Base-by-base conservation (phyloP, 2,113 vertebrate species). In the Excalfactoria chinensis region DNA sequence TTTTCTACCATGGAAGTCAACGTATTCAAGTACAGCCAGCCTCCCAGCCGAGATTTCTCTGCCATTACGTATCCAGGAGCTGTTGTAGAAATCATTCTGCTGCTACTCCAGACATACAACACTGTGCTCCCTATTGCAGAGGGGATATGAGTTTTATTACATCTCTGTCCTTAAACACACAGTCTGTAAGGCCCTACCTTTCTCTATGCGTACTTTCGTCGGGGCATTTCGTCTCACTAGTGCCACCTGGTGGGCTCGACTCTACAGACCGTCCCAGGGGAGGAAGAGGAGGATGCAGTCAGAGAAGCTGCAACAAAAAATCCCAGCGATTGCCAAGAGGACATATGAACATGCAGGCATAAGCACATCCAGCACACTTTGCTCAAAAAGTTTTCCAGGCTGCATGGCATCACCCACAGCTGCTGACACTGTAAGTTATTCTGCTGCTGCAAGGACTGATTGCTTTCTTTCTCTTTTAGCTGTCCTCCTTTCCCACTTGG, bases 401-500 rank as follows among this genome's bases (percentile, higher is more conserved):
- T 79, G 35, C 49, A 18, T 20, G 43, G 56, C 71, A 49, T 94
- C 73, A 84, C n/a, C 5, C 67, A 5, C 30, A 30, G 6, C 34
- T 88, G 43, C 76, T 82, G 48, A 67, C 15, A 55, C 43, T 68
- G 23, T 34, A 59, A 86, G 32, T 80, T 77, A 79, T 49, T 78
- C 69, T 82, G 41, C 51, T 34, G 37, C 63, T 76, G 23, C 23
- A 80, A 68, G 32, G 63, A 32, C 13, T 12, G 13, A 64, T 53
- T 64, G 30, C 35, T 53, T 41, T 49, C 46, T 49, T 17, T 32
- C 26, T 32, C 40, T 19, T 44, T 66, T 82, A 76, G n/a, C 26
- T 56, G n/a, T 19, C 9, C 28, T 88, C 69, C 26, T 90, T 87
- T 71, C 88, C 74, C 62, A 51, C 84, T 94, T 95, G 86, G 93